Evolutionary conservation across 1,140 invertebrate species (phyloP).

Genomic region (Acromyrmex charruanus): DNA sequence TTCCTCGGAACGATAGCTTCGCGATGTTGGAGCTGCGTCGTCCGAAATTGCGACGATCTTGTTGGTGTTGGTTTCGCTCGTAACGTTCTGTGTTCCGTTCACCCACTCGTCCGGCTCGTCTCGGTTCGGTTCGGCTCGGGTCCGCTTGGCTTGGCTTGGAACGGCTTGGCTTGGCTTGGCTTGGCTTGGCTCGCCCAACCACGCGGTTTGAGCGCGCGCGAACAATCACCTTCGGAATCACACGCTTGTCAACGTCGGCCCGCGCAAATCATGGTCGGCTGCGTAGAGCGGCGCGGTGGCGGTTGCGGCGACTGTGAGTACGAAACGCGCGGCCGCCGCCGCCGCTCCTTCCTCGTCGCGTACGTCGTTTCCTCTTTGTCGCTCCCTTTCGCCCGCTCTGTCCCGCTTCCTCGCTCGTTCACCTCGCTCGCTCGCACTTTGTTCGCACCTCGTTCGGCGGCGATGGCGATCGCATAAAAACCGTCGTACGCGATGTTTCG

Average conservation of each 20-base stretch:
- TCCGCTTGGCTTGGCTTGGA: background rate
- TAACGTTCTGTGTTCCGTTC: background rate
- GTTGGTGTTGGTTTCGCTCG: too few relatives aligned
- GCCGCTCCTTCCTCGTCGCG: conserved; percentile 49
- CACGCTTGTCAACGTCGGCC: conserved; percentile 79
- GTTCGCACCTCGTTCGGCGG: conserved; percentile 51
- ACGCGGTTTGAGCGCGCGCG: conserved; percentile 37
- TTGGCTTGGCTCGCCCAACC: background rate
- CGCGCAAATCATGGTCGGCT: conserved; percentile 78
- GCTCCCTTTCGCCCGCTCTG: conserved; percentile 24
- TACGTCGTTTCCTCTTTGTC: conserved; percentile 49
- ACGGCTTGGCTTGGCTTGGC: background rate
- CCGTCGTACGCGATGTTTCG: conserved; percentile 54
- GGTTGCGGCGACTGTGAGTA: conserved; percentile 56
- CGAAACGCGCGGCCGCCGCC: conserved; percentile 53
- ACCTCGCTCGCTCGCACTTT: conserved; percentile 23
- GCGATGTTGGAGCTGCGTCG: background rate
- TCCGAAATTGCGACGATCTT: background rate
- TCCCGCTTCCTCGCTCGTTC: conserved; percentile 24
- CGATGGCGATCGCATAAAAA: conserved; percentile 70
- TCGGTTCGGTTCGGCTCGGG: background rate
- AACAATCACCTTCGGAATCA: conserved; percentile 63
- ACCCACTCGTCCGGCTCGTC: background rate
- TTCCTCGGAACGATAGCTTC: background rate
- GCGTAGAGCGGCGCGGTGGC: conserved; percentile 58